Evolutionary conservation across 2,888 invertebrate genomes (phyloP), one percentile per base, ranked within the genome.

Genomic region (Xestia xanthographa): DNA sequence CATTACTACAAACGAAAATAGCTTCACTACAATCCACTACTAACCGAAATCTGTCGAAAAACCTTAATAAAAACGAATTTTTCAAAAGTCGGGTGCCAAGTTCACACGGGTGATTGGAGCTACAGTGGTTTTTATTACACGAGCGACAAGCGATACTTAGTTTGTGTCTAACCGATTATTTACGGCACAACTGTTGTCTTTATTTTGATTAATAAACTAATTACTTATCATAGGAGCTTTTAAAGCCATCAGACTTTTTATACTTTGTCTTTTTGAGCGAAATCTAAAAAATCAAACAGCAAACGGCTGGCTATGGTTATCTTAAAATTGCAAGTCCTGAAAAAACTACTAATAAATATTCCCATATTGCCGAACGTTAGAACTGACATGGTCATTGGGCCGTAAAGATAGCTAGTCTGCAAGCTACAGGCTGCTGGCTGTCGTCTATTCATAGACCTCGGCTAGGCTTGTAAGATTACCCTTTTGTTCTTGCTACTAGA

Each of bases 341-440:
- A 62, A 62, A 26, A 63, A 12, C 1, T 38, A 26, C 29, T 43
- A 60, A n/a, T 4, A 63, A 67, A 74, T 58, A 38, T 26, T 26
- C n/a, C 0, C 12, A 53, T 29, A 67, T 50, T 65, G 20, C 26
- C 38, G 12, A 66, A 20, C 66, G 69, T 34, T 26, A 66, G 63
- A 71, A 45, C 71, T 20, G 53, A 65, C 65, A 41, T 26, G 48
- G 41, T 75, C 87, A 87, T 26, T 80, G 78, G 66, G 50, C 65
- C 48, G 87, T 86, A 66, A 86, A 86, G 87, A 86, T 86, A 87
- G 29, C 29, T 9, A 20, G 67, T 20, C 67, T n/a, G 22, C 48
- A 67, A 63, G 62, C 72, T 62, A 34, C 2, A 34, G 9, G 22
- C 20, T 48, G 45, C 14, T 26, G 29, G 60, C 53, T 56, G 9